A percentile compares a stretch with the other conserved stretches of the same genome.
Conservation (phyloP, 2,888 invertebrate genomes). For the Acanthacorydalis orientalis region DNA sequence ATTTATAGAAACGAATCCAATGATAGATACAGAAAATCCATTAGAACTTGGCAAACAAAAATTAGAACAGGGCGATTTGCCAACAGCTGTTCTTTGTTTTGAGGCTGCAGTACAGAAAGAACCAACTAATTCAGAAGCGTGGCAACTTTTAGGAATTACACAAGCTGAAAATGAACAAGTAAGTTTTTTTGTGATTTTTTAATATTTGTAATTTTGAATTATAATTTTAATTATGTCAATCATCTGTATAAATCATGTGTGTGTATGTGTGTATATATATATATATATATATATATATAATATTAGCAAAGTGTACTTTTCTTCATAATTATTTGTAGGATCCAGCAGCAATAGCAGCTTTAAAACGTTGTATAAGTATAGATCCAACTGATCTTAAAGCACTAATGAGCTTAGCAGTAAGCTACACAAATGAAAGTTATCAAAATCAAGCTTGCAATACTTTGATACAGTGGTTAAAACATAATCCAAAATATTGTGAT, state of each 20-base stretch:
- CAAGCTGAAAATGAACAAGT: conserved; percentile 94
- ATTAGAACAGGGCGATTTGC: conserved; percentile 74
- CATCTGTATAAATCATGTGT: neutral
- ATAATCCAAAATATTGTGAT: conserved; percentile 68
- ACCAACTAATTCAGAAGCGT: conserved; percentile 61
- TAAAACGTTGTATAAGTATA: conserved; percentile 67
- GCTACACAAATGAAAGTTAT: conserved; percentile 91
- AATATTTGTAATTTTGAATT: neutral
- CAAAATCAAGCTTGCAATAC: conserved; percentile 77
- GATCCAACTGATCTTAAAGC: conserved; percentile 68
- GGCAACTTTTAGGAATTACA: conserved; percentile 76
- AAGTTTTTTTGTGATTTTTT: neutral
- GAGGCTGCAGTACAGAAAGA: conserved; percentile 85
- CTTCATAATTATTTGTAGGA: conserved; percentile 33
- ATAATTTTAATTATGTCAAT: neutral
- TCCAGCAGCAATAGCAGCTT: conserved; percentile 78
- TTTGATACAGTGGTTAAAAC: conserved; percentile 59
- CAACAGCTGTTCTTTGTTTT: conserved; percentile 89
- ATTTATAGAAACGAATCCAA: conserved; percentile 74
- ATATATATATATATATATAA: neutral
- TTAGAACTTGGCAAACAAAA: conserved; percentile 73
- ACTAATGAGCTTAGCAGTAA: conserved; percentile 79
- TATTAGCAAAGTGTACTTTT: conserved; percentile 9
- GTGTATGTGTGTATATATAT: neutral
- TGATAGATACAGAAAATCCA: conserved; percentile 58